phyloP scores from a whole-genome alignment of 1,140 invertebrate species.

The Drosophila burlai region DNA sequence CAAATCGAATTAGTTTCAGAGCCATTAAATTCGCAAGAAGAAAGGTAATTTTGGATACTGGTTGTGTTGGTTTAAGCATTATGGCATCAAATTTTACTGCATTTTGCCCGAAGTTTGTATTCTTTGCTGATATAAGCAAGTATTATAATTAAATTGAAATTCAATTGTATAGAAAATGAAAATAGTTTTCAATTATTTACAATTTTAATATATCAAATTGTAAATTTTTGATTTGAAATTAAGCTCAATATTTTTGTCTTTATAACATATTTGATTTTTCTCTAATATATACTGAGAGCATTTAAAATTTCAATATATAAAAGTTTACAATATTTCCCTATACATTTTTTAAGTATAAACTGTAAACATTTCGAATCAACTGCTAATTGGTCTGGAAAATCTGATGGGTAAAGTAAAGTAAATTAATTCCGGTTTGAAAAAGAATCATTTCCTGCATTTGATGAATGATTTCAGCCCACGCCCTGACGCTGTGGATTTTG shows the following conservation, averaged over 20 bases:
- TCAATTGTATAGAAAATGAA: too few relatives aligned
- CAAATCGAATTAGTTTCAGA: slow-evolving; percentile 12
- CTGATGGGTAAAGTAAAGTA: background rate
- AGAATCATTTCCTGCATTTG: slow-evolving; percentile 16
- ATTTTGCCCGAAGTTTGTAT: too few relatives aligned
- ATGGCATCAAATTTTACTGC: too few relatives aligned
- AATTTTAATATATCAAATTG: too few relatives aligned
- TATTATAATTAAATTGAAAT: too few relatives aligned
- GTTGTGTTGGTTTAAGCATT: background rate
- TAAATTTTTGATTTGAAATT: too few relatives aligned
- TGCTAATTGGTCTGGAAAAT: slow-evolving; percentile 24
- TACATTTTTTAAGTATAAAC: background rate
- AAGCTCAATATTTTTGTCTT: too few relatives aligned
- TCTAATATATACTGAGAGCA: too few relatives aligned
- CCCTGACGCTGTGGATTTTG: background rate
- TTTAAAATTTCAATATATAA: too few relatives aligned
- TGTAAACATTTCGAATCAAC: slow-evolving; percentile 10
- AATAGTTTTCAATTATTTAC: too few relatives aligned
- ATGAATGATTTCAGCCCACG: background rate
- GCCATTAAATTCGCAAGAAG: background rate
- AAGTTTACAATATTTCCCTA: background rate
- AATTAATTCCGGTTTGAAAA: slow-evolving; percentile 11
- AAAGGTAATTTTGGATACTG: background rate
- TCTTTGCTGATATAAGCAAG: too few relatives aligned
- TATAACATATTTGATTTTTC: too few relatives aligned